phyloP scores from a whole-genome alignment of 2,888 invertebrate species.

The Tipula unca region DNA sequence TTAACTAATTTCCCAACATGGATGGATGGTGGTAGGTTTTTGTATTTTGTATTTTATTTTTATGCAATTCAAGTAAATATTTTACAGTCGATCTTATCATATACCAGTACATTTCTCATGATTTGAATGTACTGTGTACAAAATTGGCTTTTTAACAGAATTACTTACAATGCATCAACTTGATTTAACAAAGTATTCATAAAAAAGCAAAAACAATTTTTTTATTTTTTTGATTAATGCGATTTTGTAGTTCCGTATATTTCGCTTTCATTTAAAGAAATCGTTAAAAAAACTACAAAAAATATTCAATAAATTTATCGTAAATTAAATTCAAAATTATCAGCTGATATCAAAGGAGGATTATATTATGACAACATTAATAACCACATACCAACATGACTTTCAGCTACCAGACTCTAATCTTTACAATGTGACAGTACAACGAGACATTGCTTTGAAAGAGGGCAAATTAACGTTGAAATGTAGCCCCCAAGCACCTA shows the following conservation, averaged over 20 bases:
- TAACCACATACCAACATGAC: background rate
- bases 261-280: constrained; percentile 14
- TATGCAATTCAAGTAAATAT: background rate
- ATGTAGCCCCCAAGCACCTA: background rate
- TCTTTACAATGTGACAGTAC: background rate
- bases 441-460: background rate
- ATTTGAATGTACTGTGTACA: background rate
- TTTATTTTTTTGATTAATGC: constrained; percentile 8
- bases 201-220: background rate
- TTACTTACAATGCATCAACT: background rate
- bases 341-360: background rate
- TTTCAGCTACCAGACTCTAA: background rate
- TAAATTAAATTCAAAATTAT: background rate
- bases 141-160: background rate
- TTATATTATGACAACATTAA: background rate
- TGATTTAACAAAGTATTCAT: background rate
- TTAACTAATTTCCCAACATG: constrained; percentile 4
- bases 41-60: background rate
- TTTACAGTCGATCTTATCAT: background rate
- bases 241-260: background rate
- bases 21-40: background rate
- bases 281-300: background rate
- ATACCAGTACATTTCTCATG: background rate
- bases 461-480: background rate
- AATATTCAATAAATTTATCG: background rate